Base-by-base conservation (phyloP, 2,888 invertebrate genomes). In the Isoperla grammatica region DNA sequence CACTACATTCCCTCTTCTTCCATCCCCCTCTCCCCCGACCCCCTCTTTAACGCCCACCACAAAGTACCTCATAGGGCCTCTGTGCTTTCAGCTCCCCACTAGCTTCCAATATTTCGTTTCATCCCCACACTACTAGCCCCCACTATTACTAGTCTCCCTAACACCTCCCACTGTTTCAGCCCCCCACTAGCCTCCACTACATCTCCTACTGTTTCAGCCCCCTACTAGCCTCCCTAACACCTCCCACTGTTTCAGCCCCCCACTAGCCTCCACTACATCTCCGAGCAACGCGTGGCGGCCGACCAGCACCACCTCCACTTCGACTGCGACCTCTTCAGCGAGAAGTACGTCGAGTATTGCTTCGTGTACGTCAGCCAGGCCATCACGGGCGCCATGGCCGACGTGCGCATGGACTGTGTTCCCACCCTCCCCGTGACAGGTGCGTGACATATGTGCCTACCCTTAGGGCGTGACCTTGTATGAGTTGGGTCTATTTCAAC, bases 301-400 rank as follows among this genome's bases (percentile, higher is more conserved):
- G 89, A 89, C 5, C 86, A 86, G 69, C 88, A 90, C 74, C 85
- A 86, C 17, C 78, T 90, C 11, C 76, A 79, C 66, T 91, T 92
- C 74, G 86, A 86, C 73, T 92, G 92, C 70, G 87, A 89, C 13
- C 78, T 90, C 48, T 92, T 92, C 76, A 86, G 86, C 54, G 91
- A 91, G 74, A 80, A 86, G 54, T 91, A 84, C 71, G 85, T 90
- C 22, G 91, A 91, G 72, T 92, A 90, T 71, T 92, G 92, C 75
- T 92, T 92, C 76, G 87, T 89, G 59, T 92, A 92, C 73, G 90
- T 91, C 35, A 91, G 88, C 40, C 87, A 90, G 70, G 89, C 90
- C 0, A 86, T 89, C 65, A 89, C 87, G 0, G 90, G 90, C 0
- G 91, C 91, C 0, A 90, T 91, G 61, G 86, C 89, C 2, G 89